A percentile compares a stretch with the other conserved stretches of the same genome.
Evolutionary conservation across 1,140 invertebrate species (phyloP).

Genomic region (Propsilocerus akamusi): DNA sequence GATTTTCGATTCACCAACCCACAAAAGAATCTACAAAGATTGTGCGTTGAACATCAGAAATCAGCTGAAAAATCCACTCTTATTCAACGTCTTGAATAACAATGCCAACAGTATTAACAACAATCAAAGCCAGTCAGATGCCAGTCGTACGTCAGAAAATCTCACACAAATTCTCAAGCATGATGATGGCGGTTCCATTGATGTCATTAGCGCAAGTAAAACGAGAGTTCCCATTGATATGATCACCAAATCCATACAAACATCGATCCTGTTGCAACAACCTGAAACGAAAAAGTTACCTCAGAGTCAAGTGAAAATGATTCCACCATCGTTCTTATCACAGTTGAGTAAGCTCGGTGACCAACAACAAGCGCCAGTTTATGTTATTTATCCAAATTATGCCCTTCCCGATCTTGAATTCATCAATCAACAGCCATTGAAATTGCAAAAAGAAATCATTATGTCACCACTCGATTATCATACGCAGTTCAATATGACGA

Average conservation of each 20-base stretch:
- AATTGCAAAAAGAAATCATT: conserved; percentile 28
- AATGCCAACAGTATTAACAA: conserved; percentile 16
- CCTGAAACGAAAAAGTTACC: conserved; percentile 7
- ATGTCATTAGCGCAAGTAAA: background rate
- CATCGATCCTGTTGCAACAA: conserved; percentile 22
- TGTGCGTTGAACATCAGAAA: conserved; percentile 14
- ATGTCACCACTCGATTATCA: conserved; percentile 27
- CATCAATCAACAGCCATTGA: conserved; percentile 35
- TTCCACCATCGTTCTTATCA: conserved; percentile 42
- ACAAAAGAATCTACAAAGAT: conserved; percentile 16
- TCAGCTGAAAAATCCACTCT: conserved; percentile 18
- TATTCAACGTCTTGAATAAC: conserved; percentile 15
- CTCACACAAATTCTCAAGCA: conserved; percentile 15
- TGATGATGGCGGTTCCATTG: conserved; percentile 8
- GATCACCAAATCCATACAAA: conserved; percentile 55
- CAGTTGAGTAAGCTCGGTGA: conserved; percentile 28
- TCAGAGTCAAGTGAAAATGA: conserved; percentile 19
- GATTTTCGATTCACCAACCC: conserved; percentile 6
- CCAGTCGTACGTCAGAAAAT: conserved; percentile 20
- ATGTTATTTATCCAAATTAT: conserved; percentile 83
- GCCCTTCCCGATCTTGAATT: conserved; percentile 76
- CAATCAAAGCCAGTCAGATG: conserved; percentile 13
- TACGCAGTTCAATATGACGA: conserved; percentile 10
- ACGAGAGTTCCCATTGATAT: conserved; percentile 36
- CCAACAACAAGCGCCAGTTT: conserved; percentile 51